Conservation (phyloP, 2,797 vertebrate genomes). For the Onychomys torridus region DNA sequence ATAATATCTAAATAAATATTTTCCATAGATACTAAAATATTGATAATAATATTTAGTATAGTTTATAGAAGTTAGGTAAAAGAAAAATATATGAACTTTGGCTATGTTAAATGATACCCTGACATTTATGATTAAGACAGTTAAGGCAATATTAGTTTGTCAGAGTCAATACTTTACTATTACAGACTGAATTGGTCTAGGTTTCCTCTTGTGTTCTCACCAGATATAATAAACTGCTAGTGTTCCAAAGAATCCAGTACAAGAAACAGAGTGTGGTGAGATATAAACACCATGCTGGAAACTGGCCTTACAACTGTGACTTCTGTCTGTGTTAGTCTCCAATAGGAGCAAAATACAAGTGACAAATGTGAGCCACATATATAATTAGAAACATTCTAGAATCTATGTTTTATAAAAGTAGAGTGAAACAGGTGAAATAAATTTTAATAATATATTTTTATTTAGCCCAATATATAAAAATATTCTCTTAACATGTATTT, state of each 20-base stretch:
- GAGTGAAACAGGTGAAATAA: conserved; percentile 4
- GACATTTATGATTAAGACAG: neutral
- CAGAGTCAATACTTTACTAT: conserved; percentile 54
- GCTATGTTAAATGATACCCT: conserved; percentile 4
- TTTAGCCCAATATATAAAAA: neutral
- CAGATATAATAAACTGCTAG: neutral
- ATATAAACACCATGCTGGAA: neutral
- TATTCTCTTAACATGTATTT: conserved; percentile 4
- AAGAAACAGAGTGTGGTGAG: neutral
- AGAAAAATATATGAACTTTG: conserved; percentile 34
- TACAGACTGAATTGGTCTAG: conserved; percentile 1
- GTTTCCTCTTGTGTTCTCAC: neutral
- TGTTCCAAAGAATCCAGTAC: neutral
- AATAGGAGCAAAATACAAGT: conserved; percentile 22
- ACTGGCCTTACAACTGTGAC: neutral
- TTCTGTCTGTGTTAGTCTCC: neutral
- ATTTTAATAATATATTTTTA: conserved; percentile 13
- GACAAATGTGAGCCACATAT: neutral
- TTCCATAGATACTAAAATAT: neutral
- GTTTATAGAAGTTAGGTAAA: conserved; percentile 9
- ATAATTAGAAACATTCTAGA: conserved; percentile 1
- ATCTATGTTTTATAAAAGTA: conserved; percentile 1
- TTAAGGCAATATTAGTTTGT: neutral
- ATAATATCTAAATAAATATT: conserved; percentile 16
- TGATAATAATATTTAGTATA: conserved; percentile 6